Evolutionary conservation across 2,888 invertebrate genomes (phyloP), one percentile per base, ranked within the genome.

Genomic region (Drosophila peninsularis): DNA sequence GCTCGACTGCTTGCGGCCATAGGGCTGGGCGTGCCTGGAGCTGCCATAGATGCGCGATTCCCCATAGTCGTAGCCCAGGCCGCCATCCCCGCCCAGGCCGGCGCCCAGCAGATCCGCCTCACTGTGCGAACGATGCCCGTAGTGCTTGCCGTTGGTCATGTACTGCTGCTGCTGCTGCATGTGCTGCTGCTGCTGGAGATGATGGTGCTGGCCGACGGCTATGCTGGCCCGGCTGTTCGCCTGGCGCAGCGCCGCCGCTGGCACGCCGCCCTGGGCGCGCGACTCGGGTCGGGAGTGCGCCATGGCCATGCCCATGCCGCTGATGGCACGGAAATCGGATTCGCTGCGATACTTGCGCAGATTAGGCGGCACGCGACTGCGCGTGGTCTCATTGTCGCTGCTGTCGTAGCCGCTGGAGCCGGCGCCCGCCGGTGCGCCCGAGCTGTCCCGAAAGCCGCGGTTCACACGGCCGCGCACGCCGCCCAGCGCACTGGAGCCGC

Each of bases 401-500:
- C 97, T 97, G 90, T 98, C 97, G 92, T 98, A 97, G 13, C 98
- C 97, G 73, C 97, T 97, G n/a, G 97, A 97, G 0, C 97, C 97
- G 0, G 92, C 92, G 3, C 91, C 90, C 3, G 81, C 78, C 14
- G 87, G 83, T 0, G 49, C 88, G 1, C 88, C 92, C n/a, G 91
- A 90, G 60, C 92, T 93, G 90, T 97, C 97, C 53, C 96, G 94
- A 66, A 93, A 92, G 10, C 93, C 93, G 13, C 92, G 91, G 86
- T 93, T 93, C 4, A 92, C 83, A 0, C 95, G 94, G 5, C 95
- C 95, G 68, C 95, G 93, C 13, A 90, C 90, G 7, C 87, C 88
- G 5, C 87, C 88, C 19, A 83, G 44, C 0, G 88, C 89, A 62
- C 84, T 88, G 47, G 88, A 82, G 4, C 89, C 90, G 0, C 77